Evolutionary conservation across 1,140 invertebrate genomes (phyloP).

Genomic region (Drosophila sp.): DNA sequence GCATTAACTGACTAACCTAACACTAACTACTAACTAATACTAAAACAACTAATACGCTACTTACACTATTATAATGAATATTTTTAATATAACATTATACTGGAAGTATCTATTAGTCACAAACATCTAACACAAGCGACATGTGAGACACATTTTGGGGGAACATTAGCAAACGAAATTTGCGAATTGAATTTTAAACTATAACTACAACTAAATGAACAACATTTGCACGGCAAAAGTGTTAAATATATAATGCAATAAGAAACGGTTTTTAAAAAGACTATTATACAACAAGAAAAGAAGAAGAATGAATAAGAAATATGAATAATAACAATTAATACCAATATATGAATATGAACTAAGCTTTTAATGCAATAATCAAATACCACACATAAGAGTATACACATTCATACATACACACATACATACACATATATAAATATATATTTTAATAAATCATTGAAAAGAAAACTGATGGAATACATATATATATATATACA

Average conservation of each 20-base stretch:
- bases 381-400: constrained; percentile 58
- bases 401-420: constrained; percentile 39
- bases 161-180: constrained; percentile 72
- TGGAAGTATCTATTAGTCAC: constrained; percentile 9
- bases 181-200: constrained; percentile 79
- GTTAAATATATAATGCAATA: constrained; percentile 67
- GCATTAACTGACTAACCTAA: constrained; percentile 50
- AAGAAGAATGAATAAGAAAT: constrained; percentile 1
- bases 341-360: constrained; percentile 51
- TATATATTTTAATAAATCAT: constrained; percentile 73
- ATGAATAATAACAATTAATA: constrained; percentile 23
- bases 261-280: constrained; percentile 77
- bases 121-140: constrained; percentile 59
- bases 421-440: constrained; percentile 14
- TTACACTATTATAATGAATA: constrained; percentile 55
- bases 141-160: constrained; percentile 80
- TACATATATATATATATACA: constrained; percentile 33
- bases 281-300: constrained; percentile 64
- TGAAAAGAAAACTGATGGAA: constrained; percentile 32
- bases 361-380: constrained; percentile 81
- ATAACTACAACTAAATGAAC: constrained; percentile 25
- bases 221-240: constrained; percentile 71
- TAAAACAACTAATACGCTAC: constrained; percentile 14
- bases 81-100: constrained; percentile 56
- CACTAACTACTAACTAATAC: constrained; percentile 39